Evolutionary conservation across 2,888 invertebrate genomes (phyloP), one percentile per base, ranked within the genome.

Genomic region (Tanypteryx hageni): DNA sequence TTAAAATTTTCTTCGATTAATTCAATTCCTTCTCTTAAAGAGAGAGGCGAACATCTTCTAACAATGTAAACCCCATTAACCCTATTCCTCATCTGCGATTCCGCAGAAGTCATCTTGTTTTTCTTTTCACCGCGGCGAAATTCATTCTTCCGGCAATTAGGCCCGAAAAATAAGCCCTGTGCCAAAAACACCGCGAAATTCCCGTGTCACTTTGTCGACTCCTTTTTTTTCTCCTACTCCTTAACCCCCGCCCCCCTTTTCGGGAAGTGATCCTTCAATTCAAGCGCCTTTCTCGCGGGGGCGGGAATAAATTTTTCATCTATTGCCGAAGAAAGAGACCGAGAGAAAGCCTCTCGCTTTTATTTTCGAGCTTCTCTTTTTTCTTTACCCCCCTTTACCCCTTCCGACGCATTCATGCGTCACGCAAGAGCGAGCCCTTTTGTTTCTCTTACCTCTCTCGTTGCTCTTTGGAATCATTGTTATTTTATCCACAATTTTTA

Each of bases 141-240:
- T 68, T 68, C 68, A 9, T 68, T 68, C 68, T 68, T 68, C n/a
- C 68, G 68, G 68, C 68, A 68, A 68, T 68, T 68, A 68, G 22
- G n/a, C 68, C 22, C 68, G 10, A 22, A 68, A n/a, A 68, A 68
- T 68, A 68, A 68, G 10, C 68, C n/a, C 18, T 9, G 68, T 18
- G 18, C 68, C 68, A 22, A n/a, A 68, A 68, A 16, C 64, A 44
- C 5, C 44, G 1, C 44, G 5, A 44, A 44, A 44, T 44, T 44
- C 44, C 44, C 44, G 44, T 44, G 44, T 44, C 44, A 44, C 44
- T 44, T 16, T 64, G 64, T 64, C 64, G 64, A 64, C 64, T 64
- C 64, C n/a, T 64, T 64, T 64, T 18, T 68, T 9, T 13, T 4
- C 18, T 68, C 22, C 1, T 44, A 44, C 44, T 5, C 44, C 44